A percentile compares a stretch with the other conserved stretches of the same genome.
Evolutionary conservation across 2,888 invertebrate species (phyloP).

Genomic region (Ptycholaimellus sp.): DNA sequence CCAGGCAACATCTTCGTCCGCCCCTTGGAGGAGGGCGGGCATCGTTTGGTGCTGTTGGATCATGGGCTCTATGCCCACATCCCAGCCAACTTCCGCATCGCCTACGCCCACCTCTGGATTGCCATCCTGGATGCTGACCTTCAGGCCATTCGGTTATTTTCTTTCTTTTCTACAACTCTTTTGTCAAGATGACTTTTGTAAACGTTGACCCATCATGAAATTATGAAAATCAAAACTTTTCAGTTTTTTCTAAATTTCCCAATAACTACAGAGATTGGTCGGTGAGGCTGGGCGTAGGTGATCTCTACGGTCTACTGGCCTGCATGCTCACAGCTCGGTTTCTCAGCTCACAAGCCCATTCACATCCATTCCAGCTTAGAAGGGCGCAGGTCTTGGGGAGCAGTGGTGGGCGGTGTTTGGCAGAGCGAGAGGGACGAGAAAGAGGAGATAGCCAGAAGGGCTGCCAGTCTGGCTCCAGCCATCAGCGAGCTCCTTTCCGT

Average conservation of each 20-base stretch:
- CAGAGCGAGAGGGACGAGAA: too few species aligned
- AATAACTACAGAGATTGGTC: too few species aligned
- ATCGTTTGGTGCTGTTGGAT: conserved; percentile 64
- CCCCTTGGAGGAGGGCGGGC: conserved; percentile 25
- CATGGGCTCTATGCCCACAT: conserved; percentile 80
- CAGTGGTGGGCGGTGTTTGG: too few species aligned
- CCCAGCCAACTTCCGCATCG: conserved; percentile 56
- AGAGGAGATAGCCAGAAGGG: conserved; percentile 12
- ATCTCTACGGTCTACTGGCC: conserved; percentile 63
- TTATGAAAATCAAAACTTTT: too few species aligned
- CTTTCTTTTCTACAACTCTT: too few species aligned
- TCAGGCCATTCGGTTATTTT: too few species aligned
- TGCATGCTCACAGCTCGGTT: conserved; percentile 89
- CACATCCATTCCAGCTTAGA: too few species aligned
- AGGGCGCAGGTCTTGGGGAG: too few species aligned
- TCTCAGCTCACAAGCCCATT: too few species aligned
- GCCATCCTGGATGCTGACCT: conserved; percentile 60
- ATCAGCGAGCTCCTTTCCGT: conserved; percentile 57
- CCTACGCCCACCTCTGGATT: conserved; percentile 79
- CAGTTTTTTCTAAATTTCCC: too few species aligned
- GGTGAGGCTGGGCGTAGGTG: conserved; percentile 53
- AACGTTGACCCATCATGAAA: too few species aligned
- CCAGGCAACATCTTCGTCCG: conserved; percentile 72
- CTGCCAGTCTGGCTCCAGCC: conserved; percentile 37
- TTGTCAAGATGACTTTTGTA: conserved; percentile 40